Conservation (phyloP, 2,888 invertebrate species). For the Coelinius sp. region DNA sequence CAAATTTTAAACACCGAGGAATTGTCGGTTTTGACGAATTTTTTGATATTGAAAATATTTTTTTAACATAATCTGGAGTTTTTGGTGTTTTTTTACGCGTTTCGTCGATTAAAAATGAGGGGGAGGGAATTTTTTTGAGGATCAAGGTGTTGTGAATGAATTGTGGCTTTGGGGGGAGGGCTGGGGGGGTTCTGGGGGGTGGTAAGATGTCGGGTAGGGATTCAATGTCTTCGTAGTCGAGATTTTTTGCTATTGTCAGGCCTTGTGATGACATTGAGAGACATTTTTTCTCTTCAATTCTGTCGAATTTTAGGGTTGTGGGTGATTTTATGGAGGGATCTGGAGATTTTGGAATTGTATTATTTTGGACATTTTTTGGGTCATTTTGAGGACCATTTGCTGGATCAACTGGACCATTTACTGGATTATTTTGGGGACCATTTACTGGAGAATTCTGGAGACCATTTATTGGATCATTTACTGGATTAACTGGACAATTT, state of each 20-base stretch:
- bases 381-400: too few species aligned
- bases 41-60: constrained; percentile 49
- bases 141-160: constrained; percentile 63
- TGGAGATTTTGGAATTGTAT: too few species aligned
- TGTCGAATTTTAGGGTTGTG: constrained; percentile 57
- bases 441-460: too few species aligned
- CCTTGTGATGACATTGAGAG: constrained; percentile 65
- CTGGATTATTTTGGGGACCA: too few species aligned
- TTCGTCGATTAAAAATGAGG: constrained; percentile 68
- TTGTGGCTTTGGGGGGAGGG: constrained; percentile 83
- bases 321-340: constrained; percentile 29
- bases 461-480: too few species aligned
- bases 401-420: too few species aligned
- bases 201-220: constrained; percentile 62
- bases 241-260: constrained; percentile 66
- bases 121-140: constrained; percentile 68
- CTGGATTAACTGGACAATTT: too few species aligned
- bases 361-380: too few species aligned
- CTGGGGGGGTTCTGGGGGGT: constrained; percentile 74
- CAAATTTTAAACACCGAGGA: constrained; percentile 58
- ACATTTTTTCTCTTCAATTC: constrained; percentile 66
- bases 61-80: constrained; percentile 35
- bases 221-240: constrained; percentile 69
- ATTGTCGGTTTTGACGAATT: constrained; percentile 40
- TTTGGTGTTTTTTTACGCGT: constrained; percentile 55